A percentile compares a stretch with the other conserved stretches of the same genome.
Conservation (phyloP, 2,888 invertebrate genomes). For the Quadriops clusia region DNA sequence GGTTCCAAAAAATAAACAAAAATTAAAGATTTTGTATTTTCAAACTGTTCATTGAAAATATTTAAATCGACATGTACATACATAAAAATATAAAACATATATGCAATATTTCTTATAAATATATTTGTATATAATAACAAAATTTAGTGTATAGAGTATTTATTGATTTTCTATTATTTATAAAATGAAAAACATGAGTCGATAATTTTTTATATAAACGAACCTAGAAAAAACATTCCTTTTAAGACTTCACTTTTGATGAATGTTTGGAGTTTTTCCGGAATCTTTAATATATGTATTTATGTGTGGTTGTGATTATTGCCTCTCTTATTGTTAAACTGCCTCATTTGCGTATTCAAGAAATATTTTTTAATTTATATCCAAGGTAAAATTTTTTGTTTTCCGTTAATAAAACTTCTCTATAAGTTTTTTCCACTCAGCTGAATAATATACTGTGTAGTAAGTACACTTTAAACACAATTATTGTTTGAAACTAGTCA, state of each 20-base stretch:
- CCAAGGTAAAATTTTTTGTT: not conserved
- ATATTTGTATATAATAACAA: slow-evolving; percentile 17
- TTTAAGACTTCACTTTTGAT: slow-evolving; percentile 9
- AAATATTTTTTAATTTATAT: not conserved
- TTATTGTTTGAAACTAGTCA: slow-evolving; percentile 34
- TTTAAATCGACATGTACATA: slow-evolving; percentile 29
- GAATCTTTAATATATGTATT: too few species aligned
- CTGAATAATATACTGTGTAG: slow-evolving; percentile 9
- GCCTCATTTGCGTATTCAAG: not conserved
- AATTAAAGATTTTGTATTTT: slow-evolving; percentile 31
- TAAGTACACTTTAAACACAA: slow-evolving; percentile 22
- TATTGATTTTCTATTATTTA: slow-evolving; percentile 20
- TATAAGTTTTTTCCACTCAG: not conserved
- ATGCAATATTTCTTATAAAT: slow-evolving; percentile 31
- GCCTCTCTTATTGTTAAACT: slow-evolving; percentile 4
- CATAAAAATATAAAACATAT: slow-evolving; percentile 18
- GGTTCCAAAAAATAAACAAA: too few species aligned
- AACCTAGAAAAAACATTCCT: slow-evolving; percentile 25
- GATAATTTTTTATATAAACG: slow-evolving; percentile 6
- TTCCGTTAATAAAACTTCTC: not conserved
- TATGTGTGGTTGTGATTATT: slow-evolving; percentile 14
- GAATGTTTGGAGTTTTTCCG: too few species aligned
- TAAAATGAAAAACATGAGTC: slow-evolving; percentile 5
- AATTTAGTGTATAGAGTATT: slow-evolving; percentile 20
- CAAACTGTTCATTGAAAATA: slow-evolving; percentile 28